Conservation (phyloP, 2,113 vertebrate species). For the Acanthochromis polyacanthus region DNA sequence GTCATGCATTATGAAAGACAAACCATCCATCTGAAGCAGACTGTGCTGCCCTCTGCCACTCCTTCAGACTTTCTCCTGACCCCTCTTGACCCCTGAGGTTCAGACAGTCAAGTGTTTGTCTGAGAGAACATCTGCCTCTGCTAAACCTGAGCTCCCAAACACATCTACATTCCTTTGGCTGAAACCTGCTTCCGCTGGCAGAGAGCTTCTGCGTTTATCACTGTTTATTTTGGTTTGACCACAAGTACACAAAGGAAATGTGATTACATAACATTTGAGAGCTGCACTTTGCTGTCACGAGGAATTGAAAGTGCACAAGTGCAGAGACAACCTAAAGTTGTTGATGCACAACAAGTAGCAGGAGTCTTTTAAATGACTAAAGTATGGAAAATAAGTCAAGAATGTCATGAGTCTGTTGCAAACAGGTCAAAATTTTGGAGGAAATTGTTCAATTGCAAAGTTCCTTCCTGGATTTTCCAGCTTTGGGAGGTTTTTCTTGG, state of each 20-base stretch:
- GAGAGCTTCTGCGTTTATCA: slow-evolving; percentile 33
- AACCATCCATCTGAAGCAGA: slow-evolving; percentile 25
- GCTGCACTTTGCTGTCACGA: slow-evolving; percentile 15
- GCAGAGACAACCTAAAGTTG: slow-evolving; percentile 28
- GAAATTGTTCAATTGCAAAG: no score
- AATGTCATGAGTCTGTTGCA: not conserved
- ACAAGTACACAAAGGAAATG: slow-evolving; percentile 53
- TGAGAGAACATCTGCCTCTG: slow-evolving; percentile 51
- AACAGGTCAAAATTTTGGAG: not conserved
- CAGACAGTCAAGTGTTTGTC: slow-evolving; percentile 65
- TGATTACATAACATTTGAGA: slow-evolving; percentile 54
- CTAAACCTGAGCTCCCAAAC: slow-evolving; percentile 40
- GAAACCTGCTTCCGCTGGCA: slow-evolving; percentile 48
- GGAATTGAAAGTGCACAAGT: slow-evolving; percentile 51
- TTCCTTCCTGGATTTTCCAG: no score
- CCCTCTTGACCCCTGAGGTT: slow-evolving; percentile 61
- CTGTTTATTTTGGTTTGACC: slow-evolving; percentile 69
- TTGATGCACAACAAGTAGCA: not conserved
- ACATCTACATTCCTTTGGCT: slow-evolving; percentile 64
- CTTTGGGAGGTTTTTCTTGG: no score
- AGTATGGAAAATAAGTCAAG: no score
- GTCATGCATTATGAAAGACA: slow-evolving; percentile 5
- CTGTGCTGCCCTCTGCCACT: not conserved
- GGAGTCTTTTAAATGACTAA: no score
- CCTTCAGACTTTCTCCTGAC: slow-evolving; percentile 60